Evolutionary conservation across 2,888 invertebrate species (phyloP), one percentile per base, ranked within the genome.

Genomic region (Petrolisthes manimaculis): DNA sequence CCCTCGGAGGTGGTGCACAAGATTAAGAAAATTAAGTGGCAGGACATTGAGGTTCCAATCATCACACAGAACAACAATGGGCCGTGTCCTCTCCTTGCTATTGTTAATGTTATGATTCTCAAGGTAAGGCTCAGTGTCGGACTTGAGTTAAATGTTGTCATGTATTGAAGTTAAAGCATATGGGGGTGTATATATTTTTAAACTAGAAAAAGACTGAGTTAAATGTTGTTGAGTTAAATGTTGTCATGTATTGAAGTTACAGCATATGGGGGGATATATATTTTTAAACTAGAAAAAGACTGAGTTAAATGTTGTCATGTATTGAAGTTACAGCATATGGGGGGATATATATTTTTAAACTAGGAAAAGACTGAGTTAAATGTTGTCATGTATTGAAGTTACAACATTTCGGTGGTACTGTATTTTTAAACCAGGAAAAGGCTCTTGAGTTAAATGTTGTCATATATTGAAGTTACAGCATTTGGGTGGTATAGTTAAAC

Each of bases 61-160:
- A 93, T 95, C 14, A 94, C 94, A 3, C 94, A 95, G 92, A 94
- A 94, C 92, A 93, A 93, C 90, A 95, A 95, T 93, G 95, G 95
- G 8, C 94, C 95, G 0, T 95, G 95, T 92, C 95, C 95, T 2
- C 92, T 95, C 54, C 93, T 95, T 77, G 94, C 94, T 51, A 93
- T 95, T 67, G 93, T 94, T 89, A 95, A 95, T 92, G 93, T 94
- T 5, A 92, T 95, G 24, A 92, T 94, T 75, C 92, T 95, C 80
- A 93, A 93, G 92, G 93, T 93, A 21, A 92, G 86, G 37, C 37
- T 37, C 81, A 18, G 21, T n/a, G 3, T 21, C n/a, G 37, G 14
- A 4, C 9, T 6, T 86, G 55, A 54, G 71, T 21, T 75, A 9
- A 53, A 4, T 18, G 53, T 14, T 18, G 37, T 12, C 12, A 67